These are phyloP conservation scores for Zootoca vivipara DNA, from an alignment of 2,113 vertebrate genomes.

Conservation along the genomic window DNA sequence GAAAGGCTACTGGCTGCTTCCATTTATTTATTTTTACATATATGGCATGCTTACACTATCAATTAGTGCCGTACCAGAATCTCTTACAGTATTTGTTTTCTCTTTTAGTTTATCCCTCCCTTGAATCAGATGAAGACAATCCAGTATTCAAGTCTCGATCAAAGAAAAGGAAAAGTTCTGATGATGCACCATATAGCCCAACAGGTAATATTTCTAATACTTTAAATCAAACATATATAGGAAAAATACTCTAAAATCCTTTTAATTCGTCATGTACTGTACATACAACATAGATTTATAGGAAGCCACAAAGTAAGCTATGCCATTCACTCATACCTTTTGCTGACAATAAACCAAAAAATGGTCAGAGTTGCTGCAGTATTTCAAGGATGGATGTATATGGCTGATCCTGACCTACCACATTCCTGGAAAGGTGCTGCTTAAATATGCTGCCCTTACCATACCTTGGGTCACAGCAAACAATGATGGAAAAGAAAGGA, in stretches of 20 bases:
- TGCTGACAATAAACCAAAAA: background rate
- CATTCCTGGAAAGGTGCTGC: background rate
- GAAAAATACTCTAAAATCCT: background rate
- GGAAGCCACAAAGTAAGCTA: background rate
- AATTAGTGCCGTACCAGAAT: background rate
- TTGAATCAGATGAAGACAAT: slow-evolving; percentile 98
- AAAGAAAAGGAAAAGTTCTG: slow-evolving; percentile 97
- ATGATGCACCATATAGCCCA: slow-evolving; percentile 96
- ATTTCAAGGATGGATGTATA: background rate
- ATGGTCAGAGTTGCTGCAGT: background rate
- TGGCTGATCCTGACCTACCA: background rate
- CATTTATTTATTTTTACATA: background rate
- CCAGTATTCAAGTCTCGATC: slow-evolving; percentile 98
- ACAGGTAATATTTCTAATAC: slow-evolving; percentile 80
- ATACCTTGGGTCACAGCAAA: background rate
- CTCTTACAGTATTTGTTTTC: slow-evolving; percentile 34
- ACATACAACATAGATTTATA: background rate
- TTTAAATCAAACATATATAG: background rate
- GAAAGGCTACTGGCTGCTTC: background rate
- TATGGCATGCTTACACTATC: background rate
- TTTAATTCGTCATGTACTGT: background rate
- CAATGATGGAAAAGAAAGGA: no score
- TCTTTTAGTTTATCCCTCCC: slow-evolving; percentile 91
- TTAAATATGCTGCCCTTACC: background rate
- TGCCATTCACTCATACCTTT: background rate